A percentile compares a stretch with the other conserved stretches of the same genome.
phyloP scores from a whole-genome alignment of 2,113 vertebrate genomes.

The Herpailurus yagouaroundi region DNA sequence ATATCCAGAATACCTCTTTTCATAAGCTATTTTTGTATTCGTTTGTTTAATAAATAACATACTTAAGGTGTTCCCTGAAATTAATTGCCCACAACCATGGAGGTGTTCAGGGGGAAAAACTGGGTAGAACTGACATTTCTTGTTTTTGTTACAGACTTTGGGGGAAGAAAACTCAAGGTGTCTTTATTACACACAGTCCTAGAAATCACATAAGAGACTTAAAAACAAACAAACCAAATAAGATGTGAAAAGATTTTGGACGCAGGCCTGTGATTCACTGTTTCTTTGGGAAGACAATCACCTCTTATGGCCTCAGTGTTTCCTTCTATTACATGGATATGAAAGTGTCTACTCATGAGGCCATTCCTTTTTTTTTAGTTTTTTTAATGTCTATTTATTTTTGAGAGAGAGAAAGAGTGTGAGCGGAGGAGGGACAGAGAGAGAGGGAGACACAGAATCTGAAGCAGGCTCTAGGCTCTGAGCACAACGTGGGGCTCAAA shows the following conservation, averaged over 20 bases:
- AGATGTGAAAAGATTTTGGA: background rate
- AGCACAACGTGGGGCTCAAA: no score
- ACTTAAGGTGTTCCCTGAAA: background rate
- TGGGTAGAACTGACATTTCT: background rate
- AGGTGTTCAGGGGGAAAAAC: background rate
- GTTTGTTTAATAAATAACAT: constrained; percentile 9
- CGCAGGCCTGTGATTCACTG: background rate
- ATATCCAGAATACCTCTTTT: background rate
- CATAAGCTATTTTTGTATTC: background rate
- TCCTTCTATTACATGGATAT: background rate
- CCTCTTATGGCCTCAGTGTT: background rate
- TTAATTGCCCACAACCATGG: background rate
- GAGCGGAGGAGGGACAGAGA: no score
- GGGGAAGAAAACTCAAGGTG: background rate
- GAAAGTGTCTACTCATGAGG: background rate
- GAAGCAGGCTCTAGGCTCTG: no score
- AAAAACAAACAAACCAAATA: background rate
- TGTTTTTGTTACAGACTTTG: background rate
- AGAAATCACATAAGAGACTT: background rate
- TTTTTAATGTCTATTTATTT: no score
- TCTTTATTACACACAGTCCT: background rate
- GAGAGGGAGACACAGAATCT: no score
- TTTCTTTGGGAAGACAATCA: background rate
- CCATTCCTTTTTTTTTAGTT: no score
- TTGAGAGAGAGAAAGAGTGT: no score